A percentile compares a stretch with the other conserved stretches of the same genome.
Conservation (phyloP, 2,113 vertebrate genomes). For the Isichthys henryi region DNA sequence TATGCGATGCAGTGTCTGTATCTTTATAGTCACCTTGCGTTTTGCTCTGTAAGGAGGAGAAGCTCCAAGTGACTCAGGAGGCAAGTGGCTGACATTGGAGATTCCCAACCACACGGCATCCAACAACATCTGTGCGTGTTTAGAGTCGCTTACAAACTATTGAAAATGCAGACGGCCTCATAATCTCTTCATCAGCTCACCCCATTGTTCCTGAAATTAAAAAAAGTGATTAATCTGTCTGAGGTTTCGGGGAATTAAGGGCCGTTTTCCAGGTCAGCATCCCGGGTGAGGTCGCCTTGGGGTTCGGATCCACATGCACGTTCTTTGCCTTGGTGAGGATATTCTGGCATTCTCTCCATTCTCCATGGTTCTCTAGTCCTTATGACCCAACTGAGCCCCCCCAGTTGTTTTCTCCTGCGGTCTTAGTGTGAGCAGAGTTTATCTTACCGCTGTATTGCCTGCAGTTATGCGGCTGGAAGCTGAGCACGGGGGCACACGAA, state of each 20-base stretch:
- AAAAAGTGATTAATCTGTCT: slow-evolving; percentile 21
- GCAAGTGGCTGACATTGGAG: not conserved
- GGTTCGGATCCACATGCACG: not conserved
- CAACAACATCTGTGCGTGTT: not conserved
- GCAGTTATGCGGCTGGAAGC: not conserved
- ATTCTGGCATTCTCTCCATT: not conserved
- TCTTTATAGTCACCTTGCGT: not conserved
- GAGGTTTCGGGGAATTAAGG: slow-evolving; percentile 27
- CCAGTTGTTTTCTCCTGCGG: not conserved
- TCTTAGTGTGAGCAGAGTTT: not conserved
- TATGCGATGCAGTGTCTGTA: not conserved
- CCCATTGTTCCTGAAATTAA: not conserved
- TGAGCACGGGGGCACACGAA: not conserved
- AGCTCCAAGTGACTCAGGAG: not conserved
- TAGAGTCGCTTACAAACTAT: not conserved
- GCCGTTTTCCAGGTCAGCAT: slow-evolving; percentile 22
- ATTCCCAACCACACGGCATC: not conserved
- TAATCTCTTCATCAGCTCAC: slow-evolving; percentile 12
- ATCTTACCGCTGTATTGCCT: not conserved
- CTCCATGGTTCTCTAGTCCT: not conserved
- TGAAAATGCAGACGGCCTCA: not conserved
- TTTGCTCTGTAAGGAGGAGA: not conserved
- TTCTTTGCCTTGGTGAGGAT: not conserved
- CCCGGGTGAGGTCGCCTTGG: not conserved
- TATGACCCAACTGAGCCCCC: not conserved